Evolutionary conservation across 2,113 vertebrate genomes (phyloP).

Genomic region (Nematolebias whitei): DNA sequence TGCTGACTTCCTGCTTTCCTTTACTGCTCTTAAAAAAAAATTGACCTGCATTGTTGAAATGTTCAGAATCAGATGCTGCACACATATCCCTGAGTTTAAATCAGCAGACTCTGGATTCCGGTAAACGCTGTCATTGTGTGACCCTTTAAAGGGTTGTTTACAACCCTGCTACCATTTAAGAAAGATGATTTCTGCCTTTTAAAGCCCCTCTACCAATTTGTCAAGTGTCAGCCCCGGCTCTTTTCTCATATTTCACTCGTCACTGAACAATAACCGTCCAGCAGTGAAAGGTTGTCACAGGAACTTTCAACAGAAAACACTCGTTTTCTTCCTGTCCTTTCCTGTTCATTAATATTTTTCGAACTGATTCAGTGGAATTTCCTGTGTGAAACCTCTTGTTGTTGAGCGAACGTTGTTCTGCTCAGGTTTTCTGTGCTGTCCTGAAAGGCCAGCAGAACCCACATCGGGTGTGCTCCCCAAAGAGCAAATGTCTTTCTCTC

Average conservation of each 20-base stretch:
- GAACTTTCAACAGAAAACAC: conserved; percentile 44
- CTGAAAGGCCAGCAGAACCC: not conserved
- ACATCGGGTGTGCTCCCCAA: not conserved
- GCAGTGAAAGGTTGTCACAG: conserved; percentile 53
- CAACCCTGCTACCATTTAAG: conserved; percentile 37
- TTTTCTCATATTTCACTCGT: conserved; percentile 51
- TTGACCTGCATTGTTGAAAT: not conserved
- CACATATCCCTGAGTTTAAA: conserved; percentile 7
- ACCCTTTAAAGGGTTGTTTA: conserved; percentile 33
- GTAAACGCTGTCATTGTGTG: conserved; percentile 30
- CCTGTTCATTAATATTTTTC: conserved; percentile 11
- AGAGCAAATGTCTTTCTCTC: conserved; percentile 12
- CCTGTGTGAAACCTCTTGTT: conserved; percentile 9
- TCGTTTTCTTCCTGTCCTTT: conserved; percentile 21
- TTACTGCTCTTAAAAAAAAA: not conserved
- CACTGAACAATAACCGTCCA: conserved; percentile 58
- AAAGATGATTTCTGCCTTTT: conserved; percentile 42
- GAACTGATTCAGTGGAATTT: conserved; percentile 28
- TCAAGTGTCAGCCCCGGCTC: conserved; percentile 38
- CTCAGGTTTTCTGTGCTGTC: conserved; percentile 16
- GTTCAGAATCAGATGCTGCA: not conserved
- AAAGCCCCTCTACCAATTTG: conserved; percentile 40
- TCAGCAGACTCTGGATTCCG: not conserved
- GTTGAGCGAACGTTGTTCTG: not conserved
- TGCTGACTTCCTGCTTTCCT: not conserved